A percentile compares a stretch with the other conserved stretches of the same genome.
These are phyloP conservation scores for Cylas formicarius DNA, from an alignment of 1,140 invertebrate genomes.

Conservation along the genomic window DNA sequence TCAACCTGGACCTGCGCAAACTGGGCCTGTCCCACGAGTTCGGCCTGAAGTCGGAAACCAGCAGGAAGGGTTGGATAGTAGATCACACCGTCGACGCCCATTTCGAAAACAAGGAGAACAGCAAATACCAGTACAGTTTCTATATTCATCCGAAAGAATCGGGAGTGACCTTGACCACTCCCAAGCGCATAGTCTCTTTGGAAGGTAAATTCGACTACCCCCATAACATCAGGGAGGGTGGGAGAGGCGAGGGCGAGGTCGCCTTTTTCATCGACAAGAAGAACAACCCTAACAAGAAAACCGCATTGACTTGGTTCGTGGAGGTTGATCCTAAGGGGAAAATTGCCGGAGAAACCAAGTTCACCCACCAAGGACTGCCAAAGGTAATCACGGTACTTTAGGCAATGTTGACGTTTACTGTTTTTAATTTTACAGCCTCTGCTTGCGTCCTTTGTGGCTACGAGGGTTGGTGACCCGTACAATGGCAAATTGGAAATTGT, in stretches of 20 bases:
- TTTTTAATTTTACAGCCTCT: conserved; percentile 43
- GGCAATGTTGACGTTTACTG: neutral
- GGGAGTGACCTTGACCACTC: conserved; percentile 53
- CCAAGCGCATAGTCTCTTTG: conserved; percentile 55
- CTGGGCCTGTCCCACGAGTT: conserved; percentile 64
- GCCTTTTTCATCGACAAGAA: conserved; percentile 63
- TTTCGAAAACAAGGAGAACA: conserved; percentile 56
- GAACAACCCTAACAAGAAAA: conserved; percentile 58
- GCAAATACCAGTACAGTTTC: conserved; percentile 60
- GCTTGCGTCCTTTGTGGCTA: conserved; percentile 12
- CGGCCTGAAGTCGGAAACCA: conserved; percentile 55
- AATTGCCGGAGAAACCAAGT: conserved; percentile 50
- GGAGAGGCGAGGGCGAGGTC: conserved; percentile 45
- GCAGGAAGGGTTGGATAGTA: conserved; percentile 48
- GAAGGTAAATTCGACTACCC: conserved; percentile 37
- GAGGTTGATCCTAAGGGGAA: conserved; percentile 46
- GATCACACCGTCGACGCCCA: conserved; percentile 63
- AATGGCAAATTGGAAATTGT: conserved; percentile 45
- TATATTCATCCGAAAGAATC: conserved; percentile 53
- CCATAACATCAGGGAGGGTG: conserved; percentile 22
- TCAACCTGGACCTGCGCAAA: conserved; percentile 60
- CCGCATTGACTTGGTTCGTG: conserved; percentile 44
- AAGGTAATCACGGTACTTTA: conserved; percentile 45
- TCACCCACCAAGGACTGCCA: conserved; percentile 56
- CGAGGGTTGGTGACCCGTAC: conserved; percentile 19